Conservation (phyloP, 2,113 vertebrate species). For the Ceyx melanurus region DNA sequence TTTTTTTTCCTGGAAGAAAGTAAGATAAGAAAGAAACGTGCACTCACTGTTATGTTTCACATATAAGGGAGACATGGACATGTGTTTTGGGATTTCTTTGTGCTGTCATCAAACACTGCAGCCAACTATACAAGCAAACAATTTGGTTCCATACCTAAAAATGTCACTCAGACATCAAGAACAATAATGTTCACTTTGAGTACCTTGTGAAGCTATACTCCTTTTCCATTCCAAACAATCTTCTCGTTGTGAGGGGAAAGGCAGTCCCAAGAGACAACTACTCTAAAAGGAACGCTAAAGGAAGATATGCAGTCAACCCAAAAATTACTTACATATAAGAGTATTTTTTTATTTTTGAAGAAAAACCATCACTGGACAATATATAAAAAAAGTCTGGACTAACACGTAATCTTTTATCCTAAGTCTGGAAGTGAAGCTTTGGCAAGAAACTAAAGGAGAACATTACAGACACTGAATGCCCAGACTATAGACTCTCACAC, state of each 20-base stretch:
- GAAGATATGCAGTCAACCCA: not conserved
- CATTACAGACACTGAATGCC: not conserved
- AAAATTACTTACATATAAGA: not conserved
- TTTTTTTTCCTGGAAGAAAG: not conserved
- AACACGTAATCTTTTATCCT: not conserved
- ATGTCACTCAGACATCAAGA: not conserved
- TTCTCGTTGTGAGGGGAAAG: not conserved
- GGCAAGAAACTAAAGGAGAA: constrained; percentile 27
- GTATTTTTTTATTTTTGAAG: not conserved
- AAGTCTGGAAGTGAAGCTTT: constrained; percentile 32
- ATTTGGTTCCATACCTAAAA: not conserved
- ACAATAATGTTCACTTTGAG: not conserved
- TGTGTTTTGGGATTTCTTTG: not conserved
- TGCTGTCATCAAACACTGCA: not conserved
- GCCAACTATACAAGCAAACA: not conserved
- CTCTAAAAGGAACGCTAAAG: not conserved
- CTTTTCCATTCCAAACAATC: not conserved
- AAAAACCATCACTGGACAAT: constrained; percentile 7
- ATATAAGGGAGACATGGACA: not conserved
- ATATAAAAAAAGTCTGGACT: constrained; percentile 12
- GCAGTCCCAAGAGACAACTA: not conserved
- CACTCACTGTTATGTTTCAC: not conserved
- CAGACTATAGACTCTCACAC: not conserved
- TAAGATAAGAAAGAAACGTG: not conserved
- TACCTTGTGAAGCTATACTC: not conserved